Evolutionary conservation across 2,888 invertebrate species (phyloP).

Genomic region (Idaea aversata): DNA sequence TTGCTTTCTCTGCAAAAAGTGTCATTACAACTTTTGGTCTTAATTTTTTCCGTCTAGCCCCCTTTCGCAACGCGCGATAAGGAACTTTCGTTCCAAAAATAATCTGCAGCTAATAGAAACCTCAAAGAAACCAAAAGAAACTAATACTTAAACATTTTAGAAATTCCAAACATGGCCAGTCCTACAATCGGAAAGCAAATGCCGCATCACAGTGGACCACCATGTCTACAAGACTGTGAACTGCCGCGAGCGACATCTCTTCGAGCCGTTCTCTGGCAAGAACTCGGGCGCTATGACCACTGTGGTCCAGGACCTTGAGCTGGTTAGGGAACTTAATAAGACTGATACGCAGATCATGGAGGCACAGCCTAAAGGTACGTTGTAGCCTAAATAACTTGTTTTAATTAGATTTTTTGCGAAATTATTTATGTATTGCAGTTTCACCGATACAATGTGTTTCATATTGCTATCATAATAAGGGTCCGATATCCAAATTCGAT

Average conservation of each 20-base stretch:
- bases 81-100: too few species aligned
- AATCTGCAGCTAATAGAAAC: too few species aligned
- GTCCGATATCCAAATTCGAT: too few species aligned
- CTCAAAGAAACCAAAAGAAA: background rate
- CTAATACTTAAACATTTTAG: slow-evolving; percentile 51
- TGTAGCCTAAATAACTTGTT: slow-evolving; percentile 5
- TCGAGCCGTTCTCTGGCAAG: slow-evolving; percentile 88
- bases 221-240: slow-evolving; percentile 85
- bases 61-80: too few species aligned
- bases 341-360: slow-evolving; percentile 64
- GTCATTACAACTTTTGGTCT: too few species aligned
- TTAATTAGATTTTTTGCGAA: too few species aligned
- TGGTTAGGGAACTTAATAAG: slow-evolving; percentile 77
- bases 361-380: slow-evolving; percentile 63
- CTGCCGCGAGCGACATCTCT: slow-evolving; percentile 86
- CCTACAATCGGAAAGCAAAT: slow-evolving; percentile 85
- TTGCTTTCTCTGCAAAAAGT: too few species aligned
- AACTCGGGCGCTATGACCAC: slow-evolving; percentile 87
- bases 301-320: slow-evolving; percentile 78
- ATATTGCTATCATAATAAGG: too few species aligned
- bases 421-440: background rate
- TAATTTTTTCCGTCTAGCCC: too few species aligned
- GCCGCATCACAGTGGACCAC: slow-evolving; percentile 87
- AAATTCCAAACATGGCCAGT: slow-evolving; percentile 87
- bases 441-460: too few species aligned